These are phyloP conservation scores for Hemiscyllium ocellatum DNA, from an alignment of 2,113 vertebrate species.

Conservation along the genomic window DNA sequence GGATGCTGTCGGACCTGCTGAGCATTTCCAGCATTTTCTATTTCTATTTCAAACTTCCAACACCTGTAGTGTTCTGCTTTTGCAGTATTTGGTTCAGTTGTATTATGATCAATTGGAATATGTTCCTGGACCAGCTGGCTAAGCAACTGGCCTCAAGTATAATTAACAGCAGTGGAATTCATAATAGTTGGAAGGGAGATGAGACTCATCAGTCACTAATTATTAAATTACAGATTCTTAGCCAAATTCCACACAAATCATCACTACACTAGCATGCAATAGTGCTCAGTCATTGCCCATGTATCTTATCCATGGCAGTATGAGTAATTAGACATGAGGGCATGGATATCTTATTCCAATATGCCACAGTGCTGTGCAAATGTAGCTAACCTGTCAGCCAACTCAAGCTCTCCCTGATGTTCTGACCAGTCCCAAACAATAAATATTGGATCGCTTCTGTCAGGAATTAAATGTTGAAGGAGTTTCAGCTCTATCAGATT, in stretches of 20 bases:
- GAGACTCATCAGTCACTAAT: background rate
- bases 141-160: slow-evolving; percentile 1
- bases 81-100: background rate
- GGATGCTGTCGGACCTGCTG: background rate
- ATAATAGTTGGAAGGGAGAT: background rate
- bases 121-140: background rate
- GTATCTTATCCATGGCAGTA: background rate
- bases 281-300: background rate
- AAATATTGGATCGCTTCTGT: background rate
- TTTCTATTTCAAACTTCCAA: background rate
- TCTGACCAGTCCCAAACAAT: background rate
- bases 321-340: background rate
- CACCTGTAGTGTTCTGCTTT: background rate
- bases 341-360: background rate
- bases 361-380: background rate
- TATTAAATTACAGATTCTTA: background rate
- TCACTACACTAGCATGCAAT: background rate
- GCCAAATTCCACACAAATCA: background rate
- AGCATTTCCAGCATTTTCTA: background rate
- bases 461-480: background rate
- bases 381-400: background rate
- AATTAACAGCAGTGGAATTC: slow-evolving; percentile 8
- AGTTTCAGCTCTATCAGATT: background rate
- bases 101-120: background rate
- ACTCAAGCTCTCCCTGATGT: background rate